phyloP scores from a whole-genome alignment of 1,140 invertebrate species.

The Anastatus disparis region DNA sequence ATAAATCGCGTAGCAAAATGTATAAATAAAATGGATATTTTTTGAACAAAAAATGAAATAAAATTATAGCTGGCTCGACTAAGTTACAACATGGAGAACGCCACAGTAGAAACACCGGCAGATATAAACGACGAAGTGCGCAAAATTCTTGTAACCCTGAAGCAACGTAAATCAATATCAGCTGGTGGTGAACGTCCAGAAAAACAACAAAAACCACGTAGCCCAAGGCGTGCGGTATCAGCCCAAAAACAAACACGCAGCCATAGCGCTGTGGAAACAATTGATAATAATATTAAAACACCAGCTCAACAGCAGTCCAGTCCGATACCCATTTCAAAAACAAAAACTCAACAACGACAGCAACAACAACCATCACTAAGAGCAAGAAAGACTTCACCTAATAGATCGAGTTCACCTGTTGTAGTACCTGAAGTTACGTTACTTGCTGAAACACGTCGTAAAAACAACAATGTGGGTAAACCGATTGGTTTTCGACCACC shows the following conservation, averaged over 20 bases:
- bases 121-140: conserved; percentile 58
- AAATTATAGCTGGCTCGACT: conserved; percentile 56
- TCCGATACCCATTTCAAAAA: conserved; percentile 40
- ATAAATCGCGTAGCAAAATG: too few relatives aligned
- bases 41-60: too few relatives aligned
- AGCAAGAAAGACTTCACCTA: not conserved
- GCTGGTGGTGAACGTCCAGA: not conserved
- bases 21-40: too few relatives aligned
- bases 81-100: conserved; percentile 55
- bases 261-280: too few relatives aligned
- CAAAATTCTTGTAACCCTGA: conserved; percentile 27
- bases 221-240: not conserved
- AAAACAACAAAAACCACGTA: not conserved
- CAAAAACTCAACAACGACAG: conserved; percentile 32
- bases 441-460: conserved; percentile 38
- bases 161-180: not conserved
- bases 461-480: not conserved
- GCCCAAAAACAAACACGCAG: not conserved
- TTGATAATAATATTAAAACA: too few relatives aligned
- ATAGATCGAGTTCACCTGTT: not conserved
- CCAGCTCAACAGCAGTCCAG: not conserved
- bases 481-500: conserved; percentile 46
- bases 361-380: not conserved
- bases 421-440: conserved; percentile 46
- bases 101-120: conserved; percentile 53